Conservation (phyloP, 2,113 vertebrate species). For the Macrotus californicus region DNA sequence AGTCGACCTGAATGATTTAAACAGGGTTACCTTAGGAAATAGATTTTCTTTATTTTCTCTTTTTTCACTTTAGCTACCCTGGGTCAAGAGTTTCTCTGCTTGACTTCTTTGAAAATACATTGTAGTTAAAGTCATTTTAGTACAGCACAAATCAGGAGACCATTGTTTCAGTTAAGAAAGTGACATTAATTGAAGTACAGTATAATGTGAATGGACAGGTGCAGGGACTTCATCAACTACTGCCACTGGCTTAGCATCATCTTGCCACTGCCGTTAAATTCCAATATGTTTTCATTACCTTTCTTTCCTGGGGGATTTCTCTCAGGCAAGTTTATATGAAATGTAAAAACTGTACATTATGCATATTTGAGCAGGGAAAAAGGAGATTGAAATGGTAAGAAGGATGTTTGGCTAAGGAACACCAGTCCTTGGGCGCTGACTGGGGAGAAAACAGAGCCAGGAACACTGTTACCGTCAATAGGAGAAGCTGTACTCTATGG, state of each 20-base stretch:
- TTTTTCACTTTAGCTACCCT: conserved; percentile 61
- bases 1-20: conserved; percentile 41
- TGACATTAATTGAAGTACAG: neutral
- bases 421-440: neutral
- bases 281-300: neutral
- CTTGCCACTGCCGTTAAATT: neutral
- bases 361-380: conserved; percentile 46
- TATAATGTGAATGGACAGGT: neutral
- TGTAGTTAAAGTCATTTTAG: conserved; percentile 32
- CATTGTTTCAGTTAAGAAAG: neutral
- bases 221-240: neutral
- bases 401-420: neutral
- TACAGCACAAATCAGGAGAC: neutral
- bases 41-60: conserved; percentile 57
- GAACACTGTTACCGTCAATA: conserved; percentile 65
- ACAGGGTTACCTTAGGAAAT: conserved; percentile 34
- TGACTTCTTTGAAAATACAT: conserved; percentile 2
- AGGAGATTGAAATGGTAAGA: conserved; percentile 38
- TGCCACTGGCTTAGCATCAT: neutral
- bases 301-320: conserved; percentile 49
- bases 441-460: conserved; percentile 7
- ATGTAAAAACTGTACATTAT: conserved; percentile 36
- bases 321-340: conserved; percentile 59
- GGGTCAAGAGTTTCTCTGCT: conserved; percentile 35
- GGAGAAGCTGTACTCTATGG: conserved; percentile 64